phyloP scores from a whole-genome alignment of 2,113 vertebrate species.

The Kryptolebias marmoratus region DNA sequence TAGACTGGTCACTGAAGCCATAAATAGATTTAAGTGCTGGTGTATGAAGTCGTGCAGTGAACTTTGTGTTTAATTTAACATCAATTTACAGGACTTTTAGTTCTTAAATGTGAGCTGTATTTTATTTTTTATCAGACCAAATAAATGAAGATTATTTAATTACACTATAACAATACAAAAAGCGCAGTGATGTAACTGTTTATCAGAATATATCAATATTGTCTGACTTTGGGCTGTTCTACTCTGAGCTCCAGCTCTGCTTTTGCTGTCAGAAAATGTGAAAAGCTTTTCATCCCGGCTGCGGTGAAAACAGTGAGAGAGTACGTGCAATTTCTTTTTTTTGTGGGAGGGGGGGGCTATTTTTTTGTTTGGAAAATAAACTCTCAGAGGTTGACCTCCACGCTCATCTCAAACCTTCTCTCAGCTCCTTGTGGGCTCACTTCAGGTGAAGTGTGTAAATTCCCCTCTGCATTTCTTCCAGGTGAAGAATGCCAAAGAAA shows the following conservation, averaged over 20 bases:
- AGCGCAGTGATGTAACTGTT: neutral
- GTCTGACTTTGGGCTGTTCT: conserved; percentile 15
- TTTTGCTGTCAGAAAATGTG: conserved; percentile 33
- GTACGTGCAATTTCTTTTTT: conserved; percentile 28
- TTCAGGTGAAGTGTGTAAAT: conserved; percentile 69
- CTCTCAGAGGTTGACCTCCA: conserved; percentile 59
- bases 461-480: conserved; percentile 67
- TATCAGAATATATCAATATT: neutral
- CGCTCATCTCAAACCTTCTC: conserved; percentile 56
- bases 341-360: neutral
- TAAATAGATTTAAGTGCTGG: no score
- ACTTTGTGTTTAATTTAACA: no score
- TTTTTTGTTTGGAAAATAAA: conserved; percentile 27
- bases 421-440: conserved; percentile 53
- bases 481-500: conserved; percentile 71
- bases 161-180: neutral
- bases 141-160: neutral
- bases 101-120: no score
- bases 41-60: no score
- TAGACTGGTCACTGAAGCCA: no score
- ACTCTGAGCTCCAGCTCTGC: conserved; percentile 1
- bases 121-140: no score
- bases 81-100: no score
- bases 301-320: conserved; percentile 20
- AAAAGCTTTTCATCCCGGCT: conserved; percentile 15